A percentile compares a stretch with the other conserved stretches of the same genome.
phyloP scores from a whole-genome alignment of 92 coral and sea anemone species.

The Zoanthus gigantus region DNA sequence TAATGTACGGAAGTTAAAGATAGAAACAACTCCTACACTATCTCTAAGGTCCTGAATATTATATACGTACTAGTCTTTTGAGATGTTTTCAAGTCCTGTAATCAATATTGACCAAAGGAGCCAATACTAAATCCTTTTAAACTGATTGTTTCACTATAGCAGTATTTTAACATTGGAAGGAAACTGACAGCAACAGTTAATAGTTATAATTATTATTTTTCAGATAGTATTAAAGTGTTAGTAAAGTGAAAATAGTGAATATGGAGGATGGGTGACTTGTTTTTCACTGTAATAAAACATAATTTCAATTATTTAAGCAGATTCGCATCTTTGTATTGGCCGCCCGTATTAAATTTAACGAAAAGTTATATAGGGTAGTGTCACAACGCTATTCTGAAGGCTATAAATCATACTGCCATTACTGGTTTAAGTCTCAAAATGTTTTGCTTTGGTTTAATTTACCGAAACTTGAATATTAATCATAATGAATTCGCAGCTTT shows the following conservation, averaged over 20 bases:
- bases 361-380: not conserved
- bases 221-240: not conserved
- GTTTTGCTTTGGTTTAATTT: not conserved
- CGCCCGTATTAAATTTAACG: not conserved
- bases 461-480: not conserved
- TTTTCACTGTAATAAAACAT: not conserved
- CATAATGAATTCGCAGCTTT: not conserved
- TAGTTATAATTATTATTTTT: not conserved
- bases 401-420: not conserved
- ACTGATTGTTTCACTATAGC: constrained; percentile 5
- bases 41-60: not conserved
- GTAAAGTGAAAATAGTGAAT: not conserved
- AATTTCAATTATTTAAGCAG: not conserved
- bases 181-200: not conserved
- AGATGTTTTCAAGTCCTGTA: not conserved
- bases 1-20: constrained; percentile 2
- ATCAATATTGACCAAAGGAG: constrained; percentile 18
- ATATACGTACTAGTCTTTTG: not conserved
- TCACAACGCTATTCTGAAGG: not conserved
- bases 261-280: not conserved
- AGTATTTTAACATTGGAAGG: not conserved
- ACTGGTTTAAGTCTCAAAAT: not conserved
- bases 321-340: not conserved
- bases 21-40: not conserved
- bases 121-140: not conserved